phyloP scores from a whole-genome alignment of 2,113 vertebrate species.

The Acanthisitta chloris region DNA sequence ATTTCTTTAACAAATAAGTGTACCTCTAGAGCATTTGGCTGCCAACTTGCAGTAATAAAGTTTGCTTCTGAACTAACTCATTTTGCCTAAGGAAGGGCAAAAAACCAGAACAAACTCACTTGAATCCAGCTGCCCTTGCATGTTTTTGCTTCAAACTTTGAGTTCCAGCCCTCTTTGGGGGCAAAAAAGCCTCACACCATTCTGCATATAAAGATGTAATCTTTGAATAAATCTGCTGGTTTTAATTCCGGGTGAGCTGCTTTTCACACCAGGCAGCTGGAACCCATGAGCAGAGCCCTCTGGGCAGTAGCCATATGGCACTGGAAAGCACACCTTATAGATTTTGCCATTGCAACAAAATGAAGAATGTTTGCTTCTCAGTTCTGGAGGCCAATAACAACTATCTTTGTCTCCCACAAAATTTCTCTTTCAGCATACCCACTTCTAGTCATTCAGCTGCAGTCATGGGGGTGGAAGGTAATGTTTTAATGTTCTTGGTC shows the following conservation, averaged over 20 bases:
- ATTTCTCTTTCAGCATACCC: background rate
- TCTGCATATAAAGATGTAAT: background rate
- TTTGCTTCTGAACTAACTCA: slow-evolving; percentile 13
- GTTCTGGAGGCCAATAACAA: background rate
- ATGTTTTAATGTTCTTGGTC: background rate
- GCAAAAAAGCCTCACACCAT: background rate
- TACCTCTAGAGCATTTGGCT: background rate
- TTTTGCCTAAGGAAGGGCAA: slow-evolving; percentile 34
- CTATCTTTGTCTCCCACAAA: background rate
- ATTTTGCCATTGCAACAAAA: background rate
- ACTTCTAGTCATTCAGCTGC: background rate
- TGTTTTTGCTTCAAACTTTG: background rate
- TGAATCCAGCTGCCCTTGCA: background rate
- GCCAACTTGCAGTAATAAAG: background rate
- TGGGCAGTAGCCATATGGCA: background rate
- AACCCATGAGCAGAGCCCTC: background rate
- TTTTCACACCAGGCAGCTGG: background rate
- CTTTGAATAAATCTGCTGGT: background rate
- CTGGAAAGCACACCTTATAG: background rate
- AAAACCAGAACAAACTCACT: background rate
- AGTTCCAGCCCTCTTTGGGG: background rate
- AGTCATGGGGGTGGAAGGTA: background rate
- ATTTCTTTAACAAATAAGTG: slow-evolving; percentile 60
- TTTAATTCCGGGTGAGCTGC: background rate
- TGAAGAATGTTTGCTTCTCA: background rate